Conservation (phyloP, 2,888 invertebrate species). For the Meteorus colon region DNA sequence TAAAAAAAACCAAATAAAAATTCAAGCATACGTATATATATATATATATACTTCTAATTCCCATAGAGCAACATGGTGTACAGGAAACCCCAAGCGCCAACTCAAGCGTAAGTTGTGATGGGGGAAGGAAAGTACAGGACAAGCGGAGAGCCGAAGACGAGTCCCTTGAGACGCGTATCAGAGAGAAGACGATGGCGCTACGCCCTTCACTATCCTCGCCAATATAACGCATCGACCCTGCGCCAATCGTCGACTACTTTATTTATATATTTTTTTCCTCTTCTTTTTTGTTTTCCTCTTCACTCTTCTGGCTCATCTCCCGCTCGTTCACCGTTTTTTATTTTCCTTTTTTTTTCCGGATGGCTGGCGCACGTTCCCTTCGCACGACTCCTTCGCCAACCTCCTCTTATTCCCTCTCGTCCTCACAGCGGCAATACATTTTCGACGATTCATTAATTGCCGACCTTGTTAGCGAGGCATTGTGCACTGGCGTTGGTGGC, state of each 20-base stretch:
- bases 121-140: background rate
- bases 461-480: conserved; percentile 65
- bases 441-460: conserved; percentile 65
- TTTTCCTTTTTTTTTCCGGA: background rate
- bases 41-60: background rate
- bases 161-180: conserved; percentile 38
- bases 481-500: conserved; percentile 60
- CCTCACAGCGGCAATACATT: conserved; percentile 52
- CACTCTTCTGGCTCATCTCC: background rate
- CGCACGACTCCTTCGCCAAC: conserved; percentile 1
- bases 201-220: background rate
- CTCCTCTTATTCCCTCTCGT: background rate
- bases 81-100: conserved; percentile 29
- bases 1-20: background rate
- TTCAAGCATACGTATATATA: background rate
- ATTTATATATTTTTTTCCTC: background rate
- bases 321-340: background rate
- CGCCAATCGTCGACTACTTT: conserved; percentile 1
- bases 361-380: conserved; percentile 1
- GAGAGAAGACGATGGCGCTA: conserved; percentile 17
- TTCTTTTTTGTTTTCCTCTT: conserved; percentile 15
- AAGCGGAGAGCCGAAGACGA: conserved; percentile 34
- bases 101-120: conserved; percentile 11
- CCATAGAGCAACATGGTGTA: background rate
- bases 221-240: conserved; percentile 3